phyloP scores from a whole-genome alignment of 1,140 invertebrate genomes.

The Drosophila pallidifrons region DNA sequence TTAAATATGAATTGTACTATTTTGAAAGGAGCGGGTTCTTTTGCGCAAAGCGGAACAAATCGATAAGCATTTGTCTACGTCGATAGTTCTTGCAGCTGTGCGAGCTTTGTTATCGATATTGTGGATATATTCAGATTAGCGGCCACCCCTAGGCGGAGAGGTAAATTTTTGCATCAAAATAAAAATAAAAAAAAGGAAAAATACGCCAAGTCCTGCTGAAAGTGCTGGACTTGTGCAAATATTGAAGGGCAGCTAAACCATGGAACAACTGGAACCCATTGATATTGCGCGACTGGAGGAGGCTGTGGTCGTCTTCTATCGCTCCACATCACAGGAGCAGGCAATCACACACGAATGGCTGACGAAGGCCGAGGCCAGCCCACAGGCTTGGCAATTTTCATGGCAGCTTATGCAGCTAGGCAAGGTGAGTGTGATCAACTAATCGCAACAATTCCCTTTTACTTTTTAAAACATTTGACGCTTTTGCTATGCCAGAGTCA shows the following conservation, averaged over 20 bases:
- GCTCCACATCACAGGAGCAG: constrained; percentile 86
- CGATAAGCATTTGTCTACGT: background rate
- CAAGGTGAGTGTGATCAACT: constrained; percentile 87
- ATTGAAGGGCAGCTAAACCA: constrained; percentile 9
- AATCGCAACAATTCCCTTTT: background rate
- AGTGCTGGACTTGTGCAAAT: constrained; percentile 39
- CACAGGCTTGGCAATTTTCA: constrained; percentile 95
- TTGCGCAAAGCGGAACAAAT: background rate
- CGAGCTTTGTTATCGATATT: constrained; percentile 23
- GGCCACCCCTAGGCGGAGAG: constrained; percentile 35
- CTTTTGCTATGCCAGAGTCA: constrained; percentile 87
- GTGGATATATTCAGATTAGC: constrained; percentile 8
- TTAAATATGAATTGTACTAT: background rate
- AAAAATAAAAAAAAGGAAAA: constrained; percentile 16
- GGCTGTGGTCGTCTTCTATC: constrained; percentile 78
- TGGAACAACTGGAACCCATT: constrained; percentile 62
- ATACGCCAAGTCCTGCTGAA: constrained; percentile 39
- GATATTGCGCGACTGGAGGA: constrained; percentile 77
- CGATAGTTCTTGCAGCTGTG: background rate
- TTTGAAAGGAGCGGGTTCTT: background rate
- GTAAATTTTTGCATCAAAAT: constrained; percentile 46
- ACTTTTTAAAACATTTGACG: no score
- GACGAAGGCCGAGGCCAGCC: constrained; percentile 91
- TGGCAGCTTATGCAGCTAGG: constrained; percentile 93
- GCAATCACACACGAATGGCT: constrained; percentile 93